Evolutionary conservation across 1,140 invertebrate species (phyloP).

Genomic region (Cataglyphis hispanica): DNA sequence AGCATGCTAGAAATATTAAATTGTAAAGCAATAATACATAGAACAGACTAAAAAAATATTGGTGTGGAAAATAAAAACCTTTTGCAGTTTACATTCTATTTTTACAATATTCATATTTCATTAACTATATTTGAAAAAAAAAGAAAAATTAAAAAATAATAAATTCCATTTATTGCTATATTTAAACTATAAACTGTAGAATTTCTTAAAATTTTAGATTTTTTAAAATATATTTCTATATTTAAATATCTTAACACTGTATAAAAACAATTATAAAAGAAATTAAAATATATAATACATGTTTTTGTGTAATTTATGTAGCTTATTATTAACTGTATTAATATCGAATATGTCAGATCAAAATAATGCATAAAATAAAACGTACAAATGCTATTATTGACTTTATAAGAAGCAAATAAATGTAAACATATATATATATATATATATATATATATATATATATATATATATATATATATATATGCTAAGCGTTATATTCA

Average conservation of each 20-base stretch:
- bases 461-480: background rate
- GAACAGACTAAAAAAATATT: slow-evolving; percentile 8
- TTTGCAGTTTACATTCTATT: background rate
- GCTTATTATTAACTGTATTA: slow-evolving; percentile 4
- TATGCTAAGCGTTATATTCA: slow-evolving; percentile 43
- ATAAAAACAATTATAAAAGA: slow-evolving; percentile 8
- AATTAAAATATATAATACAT: slow-evolving; percentile 6
- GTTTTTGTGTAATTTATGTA: background rate
- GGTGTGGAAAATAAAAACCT: background rate
- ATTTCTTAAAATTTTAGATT: background rate
- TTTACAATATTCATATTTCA: background rate
- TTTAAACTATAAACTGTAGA: background rate
- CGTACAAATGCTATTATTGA: slow-evolving; percentile 13
- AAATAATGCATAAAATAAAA: slow-evolving; percentile 43
- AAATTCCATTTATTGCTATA: slow-evolving; percentile 17
- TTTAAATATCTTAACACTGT: slow-evolving; percentile 13
- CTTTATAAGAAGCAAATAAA: slow-evolving; percentile 41
- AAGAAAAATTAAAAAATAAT: background rate
- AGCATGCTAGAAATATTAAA: slow-evolving; percentile 38
- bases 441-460: background rate
- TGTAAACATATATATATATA: slow-evolving; percentile 16
- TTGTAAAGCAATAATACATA: slow-evolving; percentile 7
- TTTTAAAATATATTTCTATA: background rate
- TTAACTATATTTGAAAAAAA: background rate
- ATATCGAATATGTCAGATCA: background rate